Conservation (phyloP, 2,888 invertebrate genomes). For the Autographa pulchrina region DNA sequence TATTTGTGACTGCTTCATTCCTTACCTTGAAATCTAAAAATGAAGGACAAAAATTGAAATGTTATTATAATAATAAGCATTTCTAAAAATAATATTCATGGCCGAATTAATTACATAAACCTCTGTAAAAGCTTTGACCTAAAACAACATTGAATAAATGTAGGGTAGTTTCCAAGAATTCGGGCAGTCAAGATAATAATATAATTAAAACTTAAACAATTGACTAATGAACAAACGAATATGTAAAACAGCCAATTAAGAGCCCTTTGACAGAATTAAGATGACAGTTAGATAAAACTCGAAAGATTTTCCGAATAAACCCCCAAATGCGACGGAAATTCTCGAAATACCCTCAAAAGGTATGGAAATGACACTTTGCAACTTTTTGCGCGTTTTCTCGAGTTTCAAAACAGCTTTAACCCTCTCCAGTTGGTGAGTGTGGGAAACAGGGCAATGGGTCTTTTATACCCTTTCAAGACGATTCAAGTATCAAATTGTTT, state of each 20-base stretch:
- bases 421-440: slow-evolving; percentile 48
- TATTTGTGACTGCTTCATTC: too few relatives aligned
- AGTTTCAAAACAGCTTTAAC: slow-evolving; percentile 52
- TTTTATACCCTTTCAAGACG: slow-evolving; percentile 50
- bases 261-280: not conserved
- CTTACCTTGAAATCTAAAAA: too few relatives aligned
- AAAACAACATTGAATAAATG: not conserved
- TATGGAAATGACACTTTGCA: slow-evolving; percentile 49
- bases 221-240: slow-evolving; percentile 6
- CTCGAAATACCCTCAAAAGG: slow-evolving; percentile 32
- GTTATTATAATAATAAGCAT: too few relatives aligned
- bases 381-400: slow-evolving; percentile 49
- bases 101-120: too few relatives aligned
- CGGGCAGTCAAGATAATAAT: not conserved
- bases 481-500: slow-evolving; percentile 54
- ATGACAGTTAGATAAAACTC: slow-evolving; percentile 12
- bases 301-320: slow-evolving; percentile 17
- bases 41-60: too few relatives aligned
- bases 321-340: slow-evolving; percentile 23
- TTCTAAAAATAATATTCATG: too few relatives aligned
- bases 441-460: slow-evolving; percentile 39
- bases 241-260: slow-evolving; percentile 3
- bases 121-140: too few relatives aligned
- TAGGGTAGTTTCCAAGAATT: not conserved
- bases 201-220: not conserved